A percentile compares a stretch with the other conserved stretches of the same genome.
Evolutionary conservation across 2,113 vertebrate genomes (phyloP).

Genomic region (Pyrgilauda ruficollis): DNA sequence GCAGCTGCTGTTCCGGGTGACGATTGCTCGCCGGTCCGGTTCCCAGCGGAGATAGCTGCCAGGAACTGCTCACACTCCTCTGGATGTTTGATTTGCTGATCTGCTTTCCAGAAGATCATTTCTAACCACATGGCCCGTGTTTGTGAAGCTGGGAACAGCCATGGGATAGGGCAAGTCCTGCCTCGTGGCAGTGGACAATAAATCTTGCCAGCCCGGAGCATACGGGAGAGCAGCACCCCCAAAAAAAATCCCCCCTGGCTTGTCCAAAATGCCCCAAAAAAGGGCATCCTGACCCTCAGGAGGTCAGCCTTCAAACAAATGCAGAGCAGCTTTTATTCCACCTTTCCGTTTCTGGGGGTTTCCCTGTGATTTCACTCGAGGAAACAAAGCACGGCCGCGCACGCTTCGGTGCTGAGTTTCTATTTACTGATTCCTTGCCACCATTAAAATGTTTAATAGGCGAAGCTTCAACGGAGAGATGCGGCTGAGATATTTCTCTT

Average conservation of each 20-base stretch:
- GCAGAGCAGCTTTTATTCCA: neutral
- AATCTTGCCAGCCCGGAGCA: neutral
- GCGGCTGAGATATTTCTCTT: neutral
- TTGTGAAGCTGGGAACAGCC: neutral
- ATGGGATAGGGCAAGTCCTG: neutral
- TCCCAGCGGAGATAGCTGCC: neutral
- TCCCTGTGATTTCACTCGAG: accelerated
- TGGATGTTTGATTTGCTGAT: neutral
- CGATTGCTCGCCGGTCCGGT: neutral
- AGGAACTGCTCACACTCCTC: neutral
- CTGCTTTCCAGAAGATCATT: neutral
- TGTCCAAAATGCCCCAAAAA: neutral
- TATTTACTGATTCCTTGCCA: neutral
- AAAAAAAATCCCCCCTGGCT: neutral
- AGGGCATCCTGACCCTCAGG: neutral
- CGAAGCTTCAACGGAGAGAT: neutral
- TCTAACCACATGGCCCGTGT: neutral
- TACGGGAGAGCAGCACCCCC: accelerated
- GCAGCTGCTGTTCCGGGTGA: neutral
- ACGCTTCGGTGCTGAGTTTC: neutral
- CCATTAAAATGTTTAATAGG: neutral
- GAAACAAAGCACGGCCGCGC: neutral
- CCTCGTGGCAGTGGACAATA: neutral
- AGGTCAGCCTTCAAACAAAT: neutral
- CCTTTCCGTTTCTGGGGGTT: neutral